Percentiles rank a stretch among this genome's conserved stretches.
These are phyloP conservation scores for Hippocampus kuda DNA, from an alignment of 2,797 vertebrate genomes.

Conservation along the genomic window DNA sequence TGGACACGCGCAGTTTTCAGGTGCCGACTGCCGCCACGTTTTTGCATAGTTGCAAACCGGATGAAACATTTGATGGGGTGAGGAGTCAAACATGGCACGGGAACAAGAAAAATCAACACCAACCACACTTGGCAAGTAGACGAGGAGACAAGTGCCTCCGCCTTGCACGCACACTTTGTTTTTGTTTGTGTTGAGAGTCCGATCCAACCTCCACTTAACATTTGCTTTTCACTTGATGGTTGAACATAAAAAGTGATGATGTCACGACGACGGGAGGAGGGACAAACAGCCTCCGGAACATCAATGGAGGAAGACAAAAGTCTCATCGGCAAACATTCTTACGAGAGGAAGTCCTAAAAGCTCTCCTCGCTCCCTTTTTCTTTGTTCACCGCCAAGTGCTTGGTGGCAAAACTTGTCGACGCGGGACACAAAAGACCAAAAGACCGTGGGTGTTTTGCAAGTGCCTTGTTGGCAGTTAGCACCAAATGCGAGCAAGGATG, in stretches of 20 bases:
- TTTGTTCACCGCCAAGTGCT: too few species aligned
- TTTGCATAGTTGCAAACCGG: constrained; percentile 71
- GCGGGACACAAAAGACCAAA: neutral
- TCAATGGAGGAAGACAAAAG: too few species aligned
- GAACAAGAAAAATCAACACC: constrained; percentile 9
- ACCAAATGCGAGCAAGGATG: neutral
- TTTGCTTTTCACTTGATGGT: too few species aligned
- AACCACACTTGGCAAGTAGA: neutral
- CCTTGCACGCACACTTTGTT: neutral
- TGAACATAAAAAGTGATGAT: too few species aligned
- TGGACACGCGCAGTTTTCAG: constrained; percentile 49
- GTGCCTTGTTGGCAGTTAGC: neutral
- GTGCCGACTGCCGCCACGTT: constrained; percentile 30
- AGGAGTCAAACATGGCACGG: constrained; percentile 2
- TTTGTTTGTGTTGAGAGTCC: too few species aligned
- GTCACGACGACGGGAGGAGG: too few species aligned
- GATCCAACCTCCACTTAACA: too few species aligned
- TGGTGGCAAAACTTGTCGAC: too few species aligned
- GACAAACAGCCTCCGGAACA: too few species aligned
- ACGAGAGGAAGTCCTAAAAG: neutral
- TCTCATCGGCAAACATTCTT: too few species aligned
- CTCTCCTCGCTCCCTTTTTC: too few species aligned
- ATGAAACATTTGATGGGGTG: constrained; percentile 6
- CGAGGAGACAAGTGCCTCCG: neutral
- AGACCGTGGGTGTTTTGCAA: too few species aligned